Conservation (phyloP, 1,140 invertebrate species). For the Calephelis virginiensis region DNA sequence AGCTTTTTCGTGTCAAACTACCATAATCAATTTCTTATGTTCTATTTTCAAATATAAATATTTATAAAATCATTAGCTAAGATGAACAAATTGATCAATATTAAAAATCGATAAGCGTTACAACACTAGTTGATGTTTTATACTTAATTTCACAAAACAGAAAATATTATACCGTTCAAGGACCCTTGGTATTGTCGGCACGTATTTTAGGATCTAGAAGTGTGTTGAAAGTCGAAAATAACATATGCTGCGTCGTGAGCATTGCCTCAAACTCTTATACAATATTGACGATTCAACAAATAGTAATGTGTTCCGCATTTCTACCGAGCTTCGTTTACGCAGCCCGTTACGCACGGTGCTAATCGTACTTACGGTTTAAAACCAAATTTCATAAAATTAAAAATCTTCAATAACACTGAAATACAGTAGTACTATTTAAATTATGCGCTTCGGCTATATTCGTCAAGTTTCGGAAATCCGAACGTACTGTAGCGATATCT, state of each 20-base stretch:
- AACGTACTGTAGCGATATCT: too few species aligned
- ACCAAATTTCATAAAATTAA: background rate
- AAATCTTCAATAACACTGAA: too few species aligned
- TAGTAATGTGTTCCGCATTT: constrained; percentile 76
- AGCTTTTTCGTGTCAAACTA: background rate
- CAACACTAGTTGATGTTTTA: background rate
- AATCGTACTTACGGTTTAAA: constrained; percentile 17
- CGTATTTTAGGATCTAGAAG: constrained; percentile 67
- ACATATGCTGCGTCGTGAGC: constrained; percentile 63
- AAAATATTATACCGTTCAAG: constrained; percentile 9
- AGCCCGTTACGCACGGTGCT: constrained; percentile 52
- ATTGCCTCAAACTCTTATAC: constrained; percentile 74
- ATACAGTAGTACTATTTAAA: too few species aligned
- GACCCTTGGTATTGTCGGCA: constrained; percentile 53
- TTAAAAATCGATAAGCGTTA: background rate
- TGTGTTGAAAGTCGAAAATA: constrained; percentile 75
- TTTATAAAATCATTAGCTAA: constrained; percentile 9
- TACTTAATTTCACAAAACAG: constrained; percentile 10
- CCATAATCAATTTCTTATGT: background rate
- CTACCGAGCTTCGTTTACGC: constrained; percentile 71
- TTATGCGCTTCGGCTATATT: too few species aligned
- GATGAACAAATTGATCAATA: constrained; percentile 5
- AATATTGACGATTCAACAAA: constrained; percentile 75
- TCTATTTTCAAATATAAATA: constrained; percentile 2
- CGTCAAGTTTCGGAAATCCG: too few species aligned